Conservation (phyloP, 2,797 vertebrate genomes). For the Pterois miles region DNA sequence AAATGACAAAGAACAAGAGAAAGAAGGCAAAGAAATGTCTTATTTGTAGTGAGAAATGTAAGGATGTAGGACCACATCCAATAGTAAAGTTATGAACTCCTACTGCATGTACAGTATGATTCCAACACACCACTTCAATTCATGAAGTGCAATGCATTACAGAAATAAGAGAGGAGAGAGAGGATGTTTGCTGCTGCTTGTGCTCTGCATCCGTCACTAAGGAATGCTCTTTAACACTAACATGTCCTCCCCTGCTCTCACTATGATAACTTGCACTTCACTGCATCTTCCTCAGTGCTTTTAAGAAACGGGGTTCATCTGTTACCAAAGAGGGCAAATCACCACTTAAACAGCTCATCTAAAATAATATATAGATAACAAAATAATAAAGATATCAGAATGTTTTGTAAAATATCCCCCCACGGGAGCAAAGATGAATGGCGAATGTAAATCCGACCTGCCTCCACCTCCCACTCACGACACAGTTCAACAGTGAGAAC, state of each 20-base stretch:
- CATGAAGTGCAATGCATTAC: not conserved
- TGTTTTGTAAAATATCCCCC: constrained; percentile 10
- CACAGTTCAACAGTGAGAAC: constrained; percentile 13
- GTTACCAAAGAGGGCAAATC: constrained; percentile 9
- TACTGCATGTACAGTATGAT: not conserved
- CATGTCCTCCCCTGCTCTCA: constrained; percentile 73
- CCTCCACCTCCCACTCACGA: not conserved
- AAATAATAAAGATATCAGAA: not conserved
- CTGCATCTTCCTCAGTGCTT: constrained; percentile 35
- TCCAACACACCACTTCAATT: constrained; percentile 3
- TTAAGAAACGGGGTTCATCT: constrained; percentile 26
- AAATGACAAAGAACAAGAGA: constrained; percentile 1
- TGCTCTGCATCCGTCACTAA: constrained; percentile 63
- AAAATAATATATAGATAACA: too few relatives aligned
- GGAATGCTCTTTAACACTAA: constrained; percentile 79
- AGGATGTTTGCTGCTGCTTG: constrained; percentile 53
- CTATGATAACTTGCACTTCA: constrained; percentile 58
- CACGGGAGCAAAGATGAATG: not conserved
- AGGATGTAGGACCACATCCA: not conserved
- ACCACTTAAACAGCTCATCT: constrained; percentile 11
- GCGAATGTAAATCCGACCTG: constrained; percentile 2
- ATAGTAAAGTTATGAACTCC: not conserved
- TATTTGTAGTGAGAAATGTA: not conserved
- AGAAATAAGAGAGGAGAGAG: constrained; percentile 1
- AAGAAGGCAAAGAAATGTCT: not conserved